phyloP scores from a whole-genome alignment of 2,888 invertebrate genomes.

The Onthophagus sagittarius region DNA sequence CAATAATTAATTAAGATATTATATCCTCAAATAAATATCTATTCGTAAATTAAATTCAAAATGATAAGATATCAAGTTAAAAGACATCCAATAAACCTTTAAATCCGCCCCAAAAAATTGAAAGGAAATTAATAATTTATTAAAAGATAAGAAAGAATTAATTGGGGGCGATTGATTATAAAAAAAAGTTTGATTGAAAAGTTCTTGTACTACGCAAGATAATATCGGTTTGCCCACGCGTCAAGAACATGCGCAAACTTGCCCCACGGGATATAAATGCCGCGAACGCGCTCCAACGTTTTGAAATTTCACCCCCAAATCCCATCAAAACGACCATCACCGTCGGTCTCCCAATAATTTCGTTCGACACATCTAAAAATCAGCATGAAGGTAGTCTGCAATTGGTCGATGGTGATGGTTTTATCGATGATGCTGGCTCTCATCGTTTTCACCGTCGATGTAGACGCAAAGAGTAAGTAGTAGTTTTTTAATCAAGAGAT shows the following conservation, averaged over 20 bases:
- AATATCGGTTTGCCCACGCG: background rate
- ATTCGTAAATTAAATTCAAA: too few relatives aligned
- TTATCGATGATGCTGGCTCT: conserved; percentile 31
- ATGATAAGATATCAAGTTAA: too few relatives aligned
- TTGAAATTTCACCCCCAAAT: background rate
- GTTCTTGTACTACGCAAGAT: background rate
- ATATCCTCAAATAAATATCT: too few relatives aligned
- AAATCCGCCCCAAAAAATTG: too few relatives aligned
- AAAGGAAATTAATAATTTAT: too few relatives aligned
- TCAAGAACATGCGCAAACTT: background rate
- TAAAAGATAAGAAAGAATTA: too few relatives aligned
- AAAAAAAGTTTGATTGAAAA: background rate
- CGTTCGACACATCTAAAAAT: conserved; percentile 7
- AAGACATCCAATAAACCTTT: too few relatives aligned
- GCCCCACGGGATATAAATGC: background rate
- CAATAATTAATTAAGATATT: too few relatives aligned
- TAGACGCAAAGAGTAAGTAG: conserved; percentile 39
- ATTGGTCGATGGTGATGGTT: conserved; percentile 27
- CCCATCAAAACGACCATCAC: too few relatives aligned
- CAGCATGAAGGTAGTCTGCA: conserved; percentile 27
- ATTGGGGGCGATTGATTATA: too few relatives aligned
- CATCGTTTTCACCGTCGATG: conserved; percentile 30
- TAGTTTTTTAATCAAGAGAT: background rate
- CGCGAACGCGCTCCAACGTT: background rate
- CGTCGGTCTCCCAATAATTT: background rate